Evolutionary conservation across 2,797 vertebrate genomes (phyloP), one percentile per base, ranked within the genome.

Genomic region (Eulemur albifrons): DNA sequence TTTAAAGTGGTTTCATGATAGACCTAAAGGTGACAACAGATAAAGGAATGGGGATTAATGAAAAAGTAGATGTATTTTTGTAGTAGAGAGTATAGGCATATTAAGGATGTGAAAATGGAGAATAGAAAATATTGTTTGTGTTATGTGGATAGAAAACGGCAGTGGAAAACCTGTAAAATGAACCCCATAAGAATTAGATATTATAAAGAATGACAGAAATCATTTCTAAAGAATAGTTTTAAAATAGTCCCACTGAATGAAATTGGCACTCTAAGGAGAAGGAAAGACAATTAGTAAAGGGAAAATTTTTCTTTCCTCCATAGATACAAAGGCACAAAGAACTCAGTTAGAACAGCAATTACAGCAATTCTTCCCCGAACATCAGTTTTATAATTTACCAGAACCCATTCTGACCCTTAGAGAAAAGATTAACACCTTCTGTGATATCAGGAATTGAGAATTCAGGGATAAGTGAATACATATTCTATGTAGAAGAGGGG

Each of bases 331-430:
- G 48, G 52, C 92, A 97, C 70, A 97, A 97, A 97, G 54, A 94
- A 93, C 32, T 94, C 35, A 73, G 79, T 80, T 95, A 92, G 86
- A 97, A 92, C 10, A 96, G 61, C 57, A 83, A 84, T 92, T 97
- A 95, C 10, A 96, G 67, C 72, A 76, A 67, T 82, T 97, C 75
- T 96, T 93, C 97, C 94, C 93, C 15, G 23, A 97, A 96, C 48
- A 90, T 77, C 69, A 87, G 72, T 97, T 96, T 96, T 97, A 96
- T 96, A 80, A 97, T 96, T 97, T 96, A 95, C 96, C 82, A 91
- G 67, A 93, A 69, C 45, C 35, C 59, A 94, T 82, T 88, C 21
- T 97, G 94, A 90, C 76, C 90, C 92, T 95, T 77, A 50, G 69
- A 92, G 79, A 84, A 97, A 96, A 93, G 80, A 50, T 94, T 92